phyloP scores from a whole-genome alignment of 1,140 invertebrate genomes.

The Saccostrea cuccullata region DNA sequence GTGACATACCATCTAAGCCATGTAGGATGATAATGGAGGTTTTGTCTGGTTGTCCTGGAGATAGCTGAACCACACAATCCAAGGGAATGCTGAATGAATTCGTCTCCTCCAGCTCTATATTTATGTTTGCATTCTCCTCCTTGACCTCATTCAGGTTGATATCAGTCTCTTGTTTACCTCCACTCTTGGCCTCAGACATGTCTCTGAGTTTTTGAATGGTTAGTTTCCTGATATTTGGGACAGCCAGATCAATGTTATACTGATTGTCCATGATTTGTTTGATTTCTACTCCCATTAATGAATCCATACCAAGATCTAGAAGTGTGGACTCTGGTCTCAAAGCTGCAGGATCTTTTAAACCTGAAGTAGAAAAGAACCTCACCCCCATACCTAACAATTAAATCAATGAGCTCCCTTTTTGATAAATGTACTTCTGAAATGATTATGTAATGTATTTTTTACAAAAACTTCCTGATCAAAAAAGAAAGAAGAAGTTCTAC shows the following conservation, averaged over 20 bases:
- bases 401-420: no score
- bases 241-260: constrained; percentile 92
- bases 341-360: constrained; percentile 89
- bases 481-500: constrained; percentile 61
- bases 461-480: no score
- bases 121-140: neutral
- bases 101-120: neutral
- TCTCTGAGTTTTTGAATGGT: constrained; percentile 83
- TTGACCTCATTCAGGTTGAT: constrained; percentile 19
- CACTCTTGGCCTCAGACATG: constrained; percentile 77
- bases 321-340: constrained; percentile 87
- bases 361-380: constrained; percentile 63
- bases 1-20: constrained; percentile 41
- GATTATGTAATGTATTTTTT: no score
- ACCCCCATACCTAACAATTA: no score
- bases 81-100: constrained; percentile 11
- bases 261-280: constrained; percentile 96
- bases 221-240: constrained; percentile 89
- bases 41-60: neutral
- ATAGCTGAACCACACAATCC: neutral
- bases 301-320: constrained; percentile 97
- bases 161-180: neutral
- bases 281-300: constrained; percentile 98
- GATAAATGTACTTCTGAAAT: no score
- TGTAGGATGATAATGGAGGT: neutral